Evolutionary conservation across 1,140 invertebrate genomes (phyloP).

Genomic region (Eupeodes corollae): DNA sequence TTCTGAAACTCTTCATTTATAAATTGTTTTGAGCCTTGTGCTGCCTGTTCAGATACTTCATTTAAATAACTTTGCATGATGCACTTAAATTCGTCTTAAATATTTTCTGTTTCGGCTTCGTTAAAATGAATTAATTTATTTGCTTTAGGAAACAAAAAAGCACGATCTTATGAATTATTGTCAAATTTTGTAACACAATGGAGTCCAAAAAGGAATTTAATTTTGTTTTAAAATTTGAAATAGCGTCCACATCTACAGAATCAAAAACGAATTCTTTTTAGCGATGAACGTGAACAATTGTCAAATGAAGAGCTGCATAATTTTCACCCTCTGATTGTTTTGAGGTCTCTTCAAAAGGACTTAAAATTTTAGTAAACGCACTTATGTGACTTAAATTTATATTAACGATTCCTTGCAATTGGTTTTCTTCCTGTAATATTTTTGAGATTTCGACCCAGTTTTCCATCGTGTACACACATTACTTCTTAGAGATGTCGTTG

Average conservation of each 20-base stretch:
- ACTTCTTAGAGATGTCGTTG: too few relatives aligned
- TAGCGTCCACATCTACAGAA: neutral
- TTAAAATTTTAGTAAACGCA: neutral
- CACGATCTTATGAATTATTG: neutral
- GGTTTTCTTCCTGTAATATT: neutral
- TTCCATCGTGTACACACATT: constrained; percentile 1
- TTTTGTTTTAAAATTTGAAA: constrained; percentile 1
- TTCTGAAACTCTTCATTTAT: neutral
- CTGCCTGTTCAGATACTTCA: neutral
- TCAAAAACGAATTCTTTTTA: neutral
- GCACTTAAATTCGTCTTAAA: neutral
- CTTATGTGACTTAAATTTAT: neutral
- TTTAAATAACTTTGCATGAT: neutral
- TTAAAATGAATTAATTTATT: constrained; percentile 1
- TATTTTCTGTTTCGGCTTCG: neutral
- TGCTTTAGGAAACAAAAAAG: neutral
- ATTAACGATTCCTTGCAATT: neutral
- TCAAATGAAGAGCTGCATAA: neutral
- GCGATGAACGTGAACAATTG: neutral
- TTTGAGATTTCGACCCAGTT: neutral
- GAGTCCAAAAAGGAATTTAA: too few relatives aligned
- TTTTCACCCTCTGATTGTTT: neutral
- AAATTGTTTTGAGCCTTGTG: neutral
- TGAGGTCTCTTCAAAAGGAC: neutral
- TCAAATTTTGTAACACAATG: neutral